A percentile compares a stretch with the other conserved stretches of the same genome.
These are phyloP conservation scores for Chelonoidis abingdonii DNA, from an alignment of 2,113 vertebrate genomes.

Conservation along the genomic window DNA sequence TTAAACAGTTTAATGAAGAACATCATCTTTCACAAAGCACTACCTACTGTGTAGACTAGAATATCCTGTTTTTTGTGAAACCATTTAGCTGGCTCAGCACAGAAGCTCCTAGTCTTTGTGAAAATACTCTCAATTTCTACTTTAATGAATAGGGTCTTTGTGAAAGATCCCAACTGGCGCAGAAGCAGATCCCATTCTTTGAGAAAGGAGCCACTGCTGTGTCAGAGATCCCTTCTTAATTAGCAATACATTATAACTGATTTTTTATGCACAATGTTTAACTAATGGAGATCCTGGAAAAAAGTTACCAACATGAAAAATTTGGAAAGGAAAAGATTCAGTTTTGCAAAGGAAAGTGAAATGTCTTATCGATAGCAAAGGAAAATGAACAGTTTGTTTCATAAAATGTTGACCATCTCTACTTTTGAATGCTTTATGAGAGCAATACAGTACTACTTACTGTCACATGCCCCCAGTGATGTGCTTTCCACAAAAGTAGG, in stretches of 20 bases:
- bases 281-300: neutral
- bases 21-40: neutral
- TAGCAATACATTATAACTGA: neutral
- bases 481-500: rapidly evolving
- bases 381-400: rapidly evolving
- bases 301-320: rapidly evolving
- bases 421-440: neutral
- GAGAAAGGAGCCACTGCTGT: neutral
- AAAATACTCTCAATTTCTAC: neutral
- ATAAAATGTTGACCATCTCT: neutral
- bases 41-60: neutral
- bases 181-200: neutral
- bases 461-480: neutral
- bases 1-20: neutral
- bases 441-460: neutral
- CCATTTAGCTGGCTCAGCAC: neutral
- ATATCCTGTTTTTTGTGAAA: neutral
- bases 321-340: rapidly evolving
- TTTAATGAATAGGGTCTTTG: neutral
- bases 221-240: neutral
- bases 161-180: neutral
- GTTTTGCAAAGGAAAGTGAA: too few species aligned
- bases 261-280: neutral
- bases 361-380: neutral
- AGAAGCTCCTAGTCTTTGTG: neutral